Conservation (phyloP, 2,113 vertebrate genomes). For the Aramus guarauna region DNA sequence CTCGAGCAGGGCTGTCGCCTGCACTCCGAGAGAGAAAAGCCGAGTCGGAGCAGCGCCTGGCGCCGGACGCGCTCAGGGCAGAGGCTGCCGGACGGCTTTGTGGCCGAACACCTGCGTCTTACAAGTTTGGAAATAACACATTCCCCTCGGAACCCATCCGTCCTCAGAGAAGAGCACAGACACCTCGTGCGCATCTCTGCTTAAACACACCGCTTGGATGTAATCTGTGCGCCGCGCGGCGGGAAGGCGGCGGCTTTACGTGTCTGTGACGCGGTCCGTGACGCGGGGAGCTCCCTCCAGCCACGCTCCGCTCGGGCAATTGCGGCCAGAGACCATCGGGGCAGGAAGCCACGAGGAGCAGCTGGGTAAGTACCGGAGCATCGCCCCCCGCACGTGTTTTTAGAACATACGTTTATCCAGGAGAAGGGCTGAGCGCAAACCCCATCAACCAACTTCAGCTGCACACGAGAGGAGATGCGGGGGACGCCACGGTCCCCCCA, state of each 20-base stretch:
- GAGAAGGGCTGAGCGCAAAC: no score
- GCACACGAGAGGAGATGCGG: fast-evolving
- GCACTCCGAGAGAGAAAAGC: neutral
- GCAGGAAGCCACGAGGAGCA: neutral
- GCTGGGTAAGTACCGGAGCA: neutral
- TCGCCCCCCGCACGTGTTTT: neutral
- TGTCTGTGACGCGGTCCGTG: no score
- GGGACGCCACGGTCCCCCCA: fast-evolving
- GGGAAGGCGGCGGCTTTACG: neutral
- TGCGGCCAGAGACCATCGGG: no score
- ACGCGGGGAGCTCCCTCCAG: no score
- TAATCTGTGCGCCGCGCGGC: fast-evolving
- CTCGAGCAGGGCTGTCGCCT: neutral
- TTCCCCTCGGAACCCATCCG: neutral
- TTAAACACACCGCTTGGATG: neutral
- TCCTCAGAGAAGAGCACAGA: neutral
- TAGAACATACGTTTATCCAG: neutral
- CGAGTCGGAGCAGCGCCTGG: fast-evolving
- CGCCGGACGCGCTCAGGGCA: no score
- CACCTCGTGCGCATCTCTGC: neutral
- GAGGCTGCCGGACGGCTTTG: neutral
- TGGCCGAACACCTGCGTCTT: neutral
- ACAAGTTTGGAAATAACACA: neutral
- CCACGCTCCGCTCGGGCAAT: neutral
- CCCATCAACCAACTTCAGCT: neutral